Conservation (phyloP, 37 sponge, comb jelly and placozoan species). For the Cliona cf. orientalis region DNA sequence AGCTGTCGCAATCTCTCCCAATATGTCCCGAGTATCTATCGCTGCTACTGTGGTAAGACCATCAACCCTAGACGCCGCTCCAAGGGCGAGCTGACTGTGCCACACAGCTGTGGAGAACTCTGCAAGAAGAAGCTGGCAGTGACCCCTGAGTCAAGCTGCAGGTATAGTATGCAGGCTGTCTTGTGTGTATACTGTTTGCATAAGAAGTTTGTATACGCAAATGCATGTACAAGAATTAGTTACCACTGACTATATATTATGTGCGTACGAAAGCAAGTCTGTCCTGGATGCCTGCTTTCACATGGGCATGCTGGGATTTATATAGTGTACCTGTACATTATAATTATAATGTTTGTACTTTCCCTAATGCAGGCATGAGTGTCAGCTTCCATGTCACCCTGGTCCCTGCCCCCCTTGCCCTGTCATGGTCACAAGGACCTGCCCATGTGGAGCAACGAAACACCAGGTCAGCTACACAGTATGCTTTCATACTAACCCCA, state of each 20-base stretch:
- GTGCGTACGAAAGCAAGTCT: no score
- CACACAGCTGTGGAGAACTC: constrained; percentile 77
- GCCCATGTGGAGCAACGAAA: constrained; percentile 75
- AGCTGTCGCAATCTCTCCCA: constrained; percentile 46
- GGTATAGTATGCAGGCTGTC: not conserved
- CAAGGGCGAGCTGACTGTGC: constrained; percentile 38
- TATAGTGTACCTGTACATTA: not conserved
- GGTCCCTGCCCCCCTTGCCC: constrained; percentile 89
- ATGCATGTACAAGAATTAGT: no score
- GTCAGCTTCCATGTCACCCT: constrained; percentile 68
- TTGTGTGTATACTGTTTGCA: no score
- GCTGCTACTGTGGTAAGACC: constrained; percentile 86
- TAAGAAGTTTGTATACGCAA: no score
- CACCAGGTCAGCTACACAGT: constrained; percentile 34
- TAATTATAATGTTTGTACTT: not conserved
- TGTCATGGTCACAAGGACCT: constrained; percentile 46
- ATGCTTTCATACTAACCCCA: no score
- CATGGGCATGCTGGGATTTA: no score
- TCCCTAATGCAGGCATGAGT: constrained; percentile 33
- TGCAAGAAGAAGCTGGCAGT: constrained; percentile 60
- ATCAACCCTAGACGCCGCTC: constrained; percentile 34
- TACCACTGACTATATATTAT: no score
- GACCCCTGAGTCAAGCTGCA: constrained; percentile 21
- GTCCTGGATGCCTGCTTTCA: no score
- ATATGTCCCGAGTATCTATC: constrained; percentile 70